Evolutionary conservation across 1,140 invertebrate genomes (phyloP).

Genomic region (Ruditapes philippinarum): DNA sequence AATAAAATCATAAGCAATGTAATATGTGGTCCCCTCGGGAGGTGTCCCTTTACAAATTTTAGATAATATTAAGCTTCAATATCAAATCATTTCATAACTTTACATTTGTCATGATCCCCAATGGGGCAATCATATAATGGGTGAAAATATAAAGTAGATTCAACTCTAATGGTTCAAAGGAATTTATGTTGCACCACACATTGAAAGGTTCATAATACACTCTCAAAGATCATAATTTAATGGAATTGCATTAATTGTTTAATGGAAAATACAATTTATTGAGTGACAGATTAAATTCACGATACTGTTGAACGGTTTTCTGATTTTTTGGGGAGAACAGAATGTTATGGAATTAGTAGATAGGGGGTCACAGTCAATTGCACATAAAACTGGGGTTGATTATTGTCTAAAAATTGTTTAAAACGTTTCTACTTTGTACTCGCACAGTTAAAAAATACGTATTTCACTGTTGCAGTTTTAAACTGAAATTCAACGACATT

Average conservation of each 20-base stretch:
- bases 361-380: no score
- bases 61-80: slow-evolving; percentile 61
- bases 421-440: no score
- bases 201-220: neutral
- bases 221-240: slow-evolving; percentile 40
- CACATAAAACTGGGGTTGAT: no score
- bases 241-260: slow-evolving; percentile 38
- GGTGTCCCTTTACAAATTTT: slow-evolving; percentile 58
- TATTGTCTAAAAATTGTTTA: no score
- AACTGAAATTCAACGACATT: no score
- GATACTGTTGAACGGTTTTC: neutral
- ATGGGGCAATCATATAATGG: slow-evolving; percentile 44
- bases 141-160: slow-evolving; percentile 30
- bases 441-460: no score
- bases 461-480: no score
- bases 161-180: slow-evolving; percentile 41
- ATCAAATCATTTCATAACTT: slow-evolving; percentile 68
- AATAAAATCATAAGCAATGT: slow-evolving; percentile 68
- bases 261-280: slow-evolving; percentile 41
- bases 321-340: neutral
- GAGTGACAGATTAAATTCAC: slow-evolving; percentile 28
- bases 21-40: slow-evolving; percentile 33
- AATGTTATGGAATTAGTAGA: no score
- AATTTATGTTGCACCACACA: neutral
- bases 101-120: slow-evolving; percentile 51